Evolutionary conservation across 2,888 invertebrate genomes (phyloP), one percentile per base, ranked within the genome.

Genomic region (Lottia gigantea): DNA sequence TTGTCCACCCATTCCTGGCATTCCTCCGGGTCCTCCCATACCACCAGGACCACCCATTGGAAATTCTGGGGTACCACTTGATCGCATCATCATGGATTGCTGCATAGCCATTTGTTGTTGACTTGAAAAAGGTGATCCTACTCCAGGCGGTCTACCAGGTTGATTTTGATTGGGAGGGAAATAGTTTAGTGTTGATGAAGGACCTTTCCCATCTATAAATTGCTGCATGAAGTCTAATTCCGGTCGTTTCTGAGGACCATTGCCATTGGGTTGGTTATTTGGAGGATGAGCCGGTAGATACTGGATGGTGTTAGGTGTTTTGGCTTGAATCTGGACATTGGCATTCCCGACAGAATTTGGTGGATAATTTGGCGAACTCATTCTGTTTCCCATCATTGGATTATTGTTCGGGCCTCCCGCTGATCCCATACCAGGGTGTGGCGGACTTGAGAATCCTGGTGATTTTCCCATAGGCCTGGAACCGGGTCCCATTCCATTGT

Each of bases 261-360:
- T 75, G 26, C 70, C 74, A 47, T 72, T 76, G 45, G 81, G 78
- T 73, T 84, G 82, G 69, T 88, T 85, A 67, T 87, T 93, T 87
- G 95, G 95, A n/a, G 97, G 95, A 89, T 96, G 92, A 67, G 96
- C 95, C 26, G 98, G 98, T 88, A 97, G 92, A 91, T 98, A 98
- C 91, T 98, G 97, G 87, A 98, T 98, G 49, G 98, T 98, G 89
- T 98, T 98, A 0, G 98, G 97, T 15, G 97, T 96, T 89, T 95
- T 96, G 14, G 97, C 95, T 90, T 97, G 97, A 40, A 98, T 96
- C 90, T 95, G 95, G 68, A 90, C 88, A 89, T 95, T 97, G 64
- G 94, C 92, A 78, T 93, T 93, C 82, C 93, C 93, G 84, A 93
- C 78, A 67, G 84, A 82, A 74, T 78, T 82, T 19, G 78, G 74